A percentile compares a stretch with the other conserved stretches of the same genome.
Conservation (phyloP, 2,797 vertebrate species). For the Gallinago solitaria region DNA sequence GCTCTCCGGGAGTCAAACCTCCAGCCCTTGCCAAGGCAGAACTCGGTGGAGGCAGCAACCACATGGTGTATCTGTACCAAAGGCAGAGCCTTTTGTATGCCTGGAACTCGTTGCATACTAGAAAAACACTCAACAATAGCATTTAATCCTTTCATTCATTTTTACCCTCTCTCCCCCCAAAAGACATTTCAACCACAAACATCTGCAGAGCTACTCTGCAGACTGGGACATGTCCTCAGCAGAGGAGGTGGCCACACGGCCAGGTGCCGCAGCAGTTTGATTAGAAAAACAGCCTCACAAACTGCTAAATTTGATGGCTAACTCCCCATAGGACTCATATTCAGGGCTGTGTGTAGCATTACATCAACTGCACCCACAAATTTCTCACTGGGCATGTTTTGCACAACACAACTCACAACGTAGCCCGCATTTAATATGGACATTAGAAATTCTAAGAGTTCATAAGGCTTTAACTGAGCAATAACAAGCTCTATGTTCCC, state of each 20-base stretch:
- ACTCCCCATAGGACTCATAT: too few relatives aligned
- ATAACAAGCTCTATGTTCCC: background rate
- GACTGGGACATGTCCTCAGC: background rate
- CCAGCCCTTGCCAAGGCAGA: background rate
- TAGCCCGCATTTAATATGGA: background rate
- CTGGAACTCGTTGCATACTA: rapidly evolving
- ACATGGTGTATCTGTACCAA: background rate
- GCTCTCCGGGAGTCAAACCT: background rate
- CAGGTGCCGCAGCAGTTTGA: background rate
- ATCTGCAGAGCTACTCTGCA: background rate
- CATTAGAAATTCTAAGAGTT: background rate
- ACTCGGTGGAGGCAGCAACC: background rate
- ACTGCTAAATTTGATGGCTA: background rate
- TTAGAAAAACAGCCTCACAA: background rate
- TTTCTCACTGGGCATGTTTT: background rate
- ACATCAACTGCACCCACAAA: background rate
- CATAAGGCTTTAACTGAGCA: background rate
- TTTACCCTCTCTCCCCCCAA: background rate
- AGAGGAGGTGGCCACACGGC: background rate
- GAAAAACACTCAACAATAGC: background rate
- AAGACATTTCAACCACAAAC: background rate
- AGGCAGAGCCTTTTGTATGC: background rate
- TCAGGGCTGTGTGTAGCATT: rapidly evolving
- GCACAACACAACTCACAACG: too few relatives aligned
- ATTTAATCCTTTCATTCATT: background rate